Conservation (phyloP, 92 coral and sea anemone genomes). For the Porites lobata region DNA sequence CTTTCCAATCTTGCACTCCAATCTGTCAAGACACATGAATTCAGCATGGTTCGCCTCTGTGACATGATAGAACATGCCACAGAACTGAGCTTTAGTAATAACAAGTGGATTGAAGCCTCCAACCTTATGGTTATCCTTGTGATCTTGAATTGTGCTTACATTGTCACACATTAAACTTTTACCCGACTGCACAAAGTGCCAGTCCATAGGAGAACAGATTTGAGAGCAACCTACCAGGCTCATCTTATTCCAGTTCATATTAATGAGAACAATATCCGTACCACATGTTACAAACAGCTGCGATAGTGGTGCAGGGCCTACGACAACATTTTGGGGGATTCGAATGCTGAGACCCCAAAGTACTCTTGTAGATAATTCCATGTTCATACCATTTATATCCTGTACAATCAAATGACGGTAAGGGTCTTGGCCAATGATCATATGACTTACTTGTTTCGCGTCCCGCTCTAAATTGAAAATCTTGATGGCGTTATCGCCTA, state of each 20-base stretch:
- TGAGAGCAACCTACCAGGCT: not conserved
- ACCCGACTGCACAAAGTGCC: slow-evolving; percentile 3
- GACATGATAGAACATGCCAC: slow-evolving; percentile 50
- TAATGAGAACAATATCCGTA: not conserved
- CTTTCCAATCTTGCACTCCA: slow-evolving; percentile 8
- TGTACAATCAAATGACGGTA: not conserved
- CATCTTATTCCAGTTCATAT: slow-evolving; percentile 26
- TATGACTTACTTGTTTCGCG: not conserved
- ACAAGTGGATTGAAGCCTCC: slow-evolving; percentile 44
- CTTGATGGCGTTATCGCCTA: not conserved
- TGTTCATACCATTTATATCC: not conserved
- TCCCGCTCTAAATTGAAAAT: slow-evolving; percentile 6
- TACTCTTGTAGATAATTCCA: not conserved
- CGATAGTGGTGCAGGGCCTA: slow-evolving; percentile 27
- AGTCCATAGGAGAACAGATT: slow-evolving; percentile 1
- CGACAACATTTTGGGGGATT: slow-evolving; percentile 10
- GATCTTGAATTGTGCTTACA: slow-evolving; percentile 35
- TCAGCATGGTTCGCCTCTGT: not conserved
- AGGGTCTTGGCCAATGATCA: not conserved
- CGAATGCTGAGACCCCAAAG: not conserved
- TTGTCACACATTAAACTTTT: not conserved
- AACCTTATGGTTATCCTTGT: slow-evolving; percentile 21
- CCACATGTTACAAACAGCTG: slow-evolving; percentile 25
- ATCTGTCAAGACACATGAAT: not conserved
- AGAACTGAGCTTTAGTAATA: slow-evolving; percentile 34